Evolutionary conservation across 2,113 vertebrate species (phyloP).

Genomic region (Tragelaphus scriptus): DNA sequence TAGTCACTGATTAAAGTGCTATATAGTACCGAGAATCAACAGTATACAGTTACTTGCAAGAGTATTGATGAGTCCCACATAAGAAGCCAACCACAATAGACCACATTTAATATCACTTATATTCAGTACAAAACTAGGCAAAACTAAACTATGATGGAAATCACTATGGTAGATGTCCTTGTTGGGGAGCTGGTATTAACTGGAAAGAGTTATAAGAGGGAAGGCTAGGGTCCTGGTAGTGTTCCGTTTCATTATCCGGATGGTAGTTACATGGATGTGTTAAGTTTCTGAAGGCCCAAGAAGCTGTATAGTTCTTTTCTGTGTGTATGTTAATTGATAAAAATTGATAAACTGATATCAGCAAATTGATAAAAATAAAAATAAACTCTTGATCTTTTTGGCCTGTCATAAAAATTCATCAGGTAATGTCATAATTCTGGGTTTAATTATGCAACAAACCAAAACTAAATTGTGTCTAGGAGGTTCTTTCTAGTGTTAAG

Average conservation of each 20-base stretch:
- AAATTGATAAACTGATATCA: neutral
- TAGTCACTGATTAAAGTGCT: neutral
- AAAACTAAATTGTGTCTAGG: neutral
- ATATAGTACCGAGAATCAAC: neutral
- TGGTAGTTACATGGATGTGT: neutral
- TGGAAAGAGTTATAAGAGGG: neutral
- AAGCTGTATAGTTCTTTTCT: neutral
- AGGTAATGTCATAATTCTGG: conserved; percentile 12
- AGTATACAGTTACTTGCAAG: neutral
- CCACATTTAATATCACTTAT: neutral
- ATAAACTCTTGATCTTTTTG: neutral
- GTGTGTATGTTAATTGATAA: neutral
- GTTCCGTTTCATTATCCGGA: neutral
- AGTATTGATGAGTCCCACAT: neutral
- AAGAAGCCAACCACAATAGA: neutral
- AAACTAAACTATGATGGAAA: neutral
- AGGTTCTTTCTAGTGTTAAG: neutral
- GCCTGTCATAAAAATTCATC: neutral
- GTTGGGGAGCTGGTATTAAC: neutral
- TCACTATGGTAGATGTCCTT: neutral
- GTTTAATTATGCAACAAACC: neutral
- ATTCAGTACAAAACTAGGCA: neutral
- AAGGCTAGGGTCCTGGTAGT: neutral
- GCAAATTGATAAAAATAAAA: conserved; percentile 22
- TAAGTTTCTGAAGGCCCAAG: conserved; percentile 16